Conservation (phyloP, 2,888 invertebrate species). For the Thysanoteuthis rhombus region DNA sequence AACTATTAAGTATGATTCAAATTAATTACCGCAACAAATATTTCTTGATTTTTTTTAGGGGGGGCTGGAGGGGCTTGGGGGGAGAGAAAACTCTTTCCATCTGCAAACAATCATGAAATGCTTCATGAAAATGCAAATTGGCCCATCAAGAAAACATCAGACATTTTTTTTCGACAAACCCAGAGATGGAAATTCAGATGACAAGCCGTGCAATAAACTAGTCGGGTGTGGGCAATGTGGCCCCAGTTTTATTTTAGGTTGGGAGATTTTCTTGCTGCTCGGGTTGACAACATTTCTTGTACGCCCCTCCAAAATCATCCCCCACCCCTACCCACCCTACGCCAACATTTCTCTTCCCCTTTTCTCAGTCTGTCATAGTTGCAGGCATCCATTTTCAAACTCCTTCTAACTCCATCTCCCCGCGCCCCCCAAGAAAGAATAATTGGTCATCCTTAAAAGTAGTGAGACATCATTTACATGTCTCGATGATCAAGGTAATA, state of each 20-base stretch:
- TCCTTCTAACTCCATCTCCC: background rate
- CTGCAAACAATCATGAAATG: background rate
- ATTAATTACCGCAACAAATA: background rate
- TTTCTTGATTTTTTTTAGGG: background rate
- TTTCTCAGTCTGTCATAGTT: background rate
- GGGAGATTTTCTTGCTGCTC: background rate
- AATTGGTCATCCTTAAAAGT: no score
- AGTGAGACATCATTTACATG: no score
- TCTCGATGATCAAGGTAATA: no score
- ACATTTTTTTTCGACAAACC: background rate
- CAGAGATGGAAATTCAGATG: background rate
- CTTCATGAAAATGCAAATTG: background rate
- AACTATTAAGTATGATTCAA: background rate
- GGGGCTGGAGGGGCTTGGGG: no score
- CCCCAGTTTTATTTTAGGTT: no score
- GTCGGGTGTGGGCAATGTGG: background rate
- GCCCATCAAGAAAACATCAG: background rate
- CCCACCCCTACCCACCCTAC: no score
- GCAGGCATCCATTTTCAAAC: background rate
- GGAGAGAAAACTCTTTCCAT: background rate
- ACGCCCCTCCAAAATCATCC: no score
- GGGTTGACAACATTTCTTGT: background rate
- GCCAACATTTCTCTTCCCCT: background rate
- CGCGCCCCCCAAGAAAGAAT: background rate
- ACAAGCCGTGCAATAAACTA: background rate